These are phyloP conservation scores for Enteromius viviparus DNA, from an alignment of 2,797 vertebrate genomes.

Conservation along the genomic window DNA sequence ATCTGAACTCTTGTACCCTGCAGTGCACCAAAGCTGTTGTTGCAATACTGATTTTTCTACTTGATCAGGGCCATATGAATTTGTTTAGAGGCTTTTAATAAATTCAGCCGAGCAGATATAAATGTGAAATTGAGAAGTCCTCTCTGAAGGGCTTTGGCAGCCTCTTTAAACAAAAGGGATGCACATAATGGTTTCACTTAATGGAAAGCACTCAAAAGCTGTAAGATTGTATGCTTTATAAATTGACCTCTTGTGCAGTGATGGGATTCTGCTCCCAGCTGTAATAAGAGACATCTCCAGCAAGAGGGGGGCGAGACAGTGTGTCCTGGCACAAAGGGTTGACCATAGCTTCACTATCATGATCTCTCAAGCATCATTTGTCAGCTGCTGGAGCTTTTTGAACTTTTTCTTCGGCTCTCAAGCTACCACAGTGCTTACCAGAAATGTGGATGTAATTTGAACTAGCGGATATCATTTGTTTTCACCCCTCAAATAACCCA, in stretches of 20 bases:
- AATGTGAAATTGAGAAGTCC: constrained; percentile 45
- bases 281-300: constrained; percentile 74
- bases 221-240: constrained; percentile 68
- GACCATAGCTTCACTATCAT: constrained; percentile 55
- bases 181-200: constrained; percentile 53
- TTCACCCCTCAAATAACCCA: not conserved
- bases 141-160: constrained; percentile 50
- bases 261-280: constrained; percentile 67
- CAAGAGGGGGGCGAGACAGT: constrained; percentile 58
- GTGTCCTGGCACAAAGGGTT: constrained; percentile 61
- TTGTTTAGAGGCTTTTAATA: constrained; percentile 58
- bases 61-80: constrained; percentile 49
- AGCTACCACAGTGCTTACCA: constrained; percentile 12
- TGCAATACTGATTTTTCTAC: constrained; percentile 49
- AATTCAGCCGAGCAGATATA: constrained; percentile 44
- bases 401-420: constrained; percentile 39
- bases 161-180: constrained; percentile 50
- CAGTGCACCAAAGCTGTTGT: constrained; percentile 61
- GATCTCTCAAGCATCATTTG: constrained; percentile 45
- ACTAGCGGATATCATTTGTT: constrained; percentile 7
- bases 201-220: constrained; percentile 63
- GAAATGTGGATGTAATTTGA: constrained; percentile 26
- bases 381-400: constrained; percentile 53
- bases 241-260: constrained; percentile 66
- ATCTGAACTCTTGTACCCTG: constrained; percentile 51